Evolutionary conservation across 2,888 invertebrate genomes (phyloP).

Genomic region (Trichopoda pennipes): DNA sequence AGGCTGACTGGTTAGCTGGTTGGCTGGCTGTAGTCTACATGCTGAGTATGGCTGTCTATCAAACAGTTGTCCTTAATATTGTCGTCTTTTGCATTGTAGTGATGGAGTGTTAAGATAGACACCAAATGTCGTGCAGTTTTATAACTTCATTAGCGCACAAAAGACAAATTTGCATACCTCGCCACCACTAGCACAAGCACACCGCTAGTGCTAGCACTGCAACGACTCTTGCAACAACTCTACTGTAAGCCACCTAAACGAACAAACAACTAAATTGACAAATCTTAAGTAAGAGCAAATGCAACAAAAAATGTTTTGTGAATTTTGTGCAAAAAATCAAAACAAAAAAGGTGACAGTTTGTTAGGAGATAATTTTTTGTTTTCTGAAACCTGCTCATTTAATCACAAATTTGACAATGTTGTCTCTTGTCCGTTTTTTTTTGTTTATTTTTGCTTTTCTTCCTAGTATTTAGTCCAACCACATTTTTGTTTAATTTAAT

Average conservation of each 20-base stretch:
- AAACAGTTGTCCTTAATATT: constrained; percentile 60
- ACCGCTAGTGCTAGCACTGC: neutral
- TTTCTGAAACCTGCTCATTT: constrained; percentile 50
- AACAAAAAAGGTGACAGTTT: constrained; percentile 52
- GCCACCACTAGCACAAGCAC: constrained; percentile 36
- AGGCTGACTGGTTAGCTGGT: neutral
- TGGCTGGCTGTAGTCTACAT: constrained; percentile 2
- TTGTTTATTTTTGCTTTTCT: constrained; percentile 1
- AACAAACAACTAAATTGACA: constrained; percentile 51
- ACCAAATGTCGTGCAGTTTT: constrained; percentile 79
- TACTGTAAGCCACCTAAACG: constrained; percentile 61
- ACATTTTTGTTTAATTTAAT: constrained; percentile 30
- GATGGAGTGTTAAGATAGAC: constrained; percentile 69
- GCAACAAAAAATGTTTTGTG: constrained; percentile 16
- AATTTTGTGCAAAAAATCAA: no score
- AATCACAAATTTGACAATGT: constrained; percentile 54
- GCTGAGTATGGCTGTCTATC: constrained; percentile 26
- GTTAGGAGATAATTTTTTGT: constrained; percentile 2
- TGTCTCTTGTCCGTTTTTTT: constrained; percentile 21
- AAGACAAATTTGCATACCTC: constrained; percentile 71
- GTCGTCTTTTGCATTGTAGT: constrained; percentile 55
- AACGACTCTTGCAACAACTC: constrained; percentile 1
- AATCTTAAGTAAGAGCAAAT: constrained; percentile 41
- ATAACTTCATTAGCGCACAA: constrained; percentile 80
- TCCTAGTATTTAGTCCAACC: neutral